Conservation (phyloP, 2,888 invertebrate genomes). For the Coelinius sp. region DNA sequence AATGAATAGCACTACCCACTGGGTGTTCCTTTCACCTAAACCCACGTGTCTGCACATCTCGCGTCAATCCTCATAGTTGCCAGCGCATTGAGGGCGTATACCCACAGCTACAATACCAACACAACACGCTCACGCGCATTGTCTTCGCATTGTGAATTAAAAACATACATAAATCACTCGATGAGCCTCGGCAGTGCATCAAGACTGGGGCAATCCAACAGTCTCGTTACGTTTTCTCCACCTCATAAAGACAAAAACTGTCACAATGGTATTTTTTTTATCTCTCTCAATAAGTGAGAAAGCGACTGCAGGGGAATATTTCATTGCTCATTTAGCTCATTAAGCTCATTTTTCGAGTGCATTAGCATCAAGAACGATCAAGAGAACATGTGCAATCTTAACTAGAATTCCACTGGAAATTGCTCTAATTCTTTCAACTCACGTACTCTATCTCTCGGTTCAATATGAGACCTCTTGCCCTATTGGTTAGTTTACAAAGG, state of each 20-base stretch:
- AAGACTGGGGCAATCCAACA: slow-evolving; percentile 17
- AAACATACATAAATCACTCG: slow-evolving; percentile 32
- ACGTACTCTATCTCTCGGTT: slow-evolving; percentile 53
- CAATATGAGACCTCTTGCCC: neutral
- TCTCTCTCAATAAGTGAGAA: neutral
- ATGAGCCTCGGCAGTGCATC: no score
- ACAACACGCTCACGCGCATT: slow-evolving; percentile 27
- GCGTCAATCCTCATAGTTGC: slow-evolving; percentile 12
- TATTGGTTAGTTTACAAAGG: slow-evolving; percentile 19
- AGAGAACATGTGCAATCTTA: slow-evolving; percentile 1
- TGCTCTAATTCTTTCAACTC: slow-evolving; percentile 66
- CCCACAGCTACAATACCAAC: neutral
- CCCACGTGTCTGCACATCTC: slow-evolving; percentile 32
- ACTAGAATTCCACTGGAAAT: slow-evolving; percentile 49
- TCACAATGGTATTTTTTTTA: slow-evolving; percentile 21
- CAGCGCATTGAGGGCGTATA: slow-evolving; percentile 28
- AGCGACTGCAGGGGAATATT: neutral
- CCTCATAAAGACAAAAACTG: slow-evolving; percentile 18
- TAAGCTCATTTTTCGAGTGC: no score
- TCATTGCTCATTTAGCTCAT: neutral
- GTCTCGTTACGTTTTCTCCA: slow-evolving; percentile 22
- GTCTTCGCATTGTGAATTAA: slow-evolving; percentile 32
- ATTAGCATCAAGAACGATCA: slow-evolving; percentile 6
- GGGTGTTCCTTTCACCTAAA: slow-evolving; percentile 37
- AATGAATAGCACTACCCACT: slow-evolving; percentile 34